Base-by-base conservation (phyloP, 2,113 vertebrate genomes). In the Athene noctua region DNA sequence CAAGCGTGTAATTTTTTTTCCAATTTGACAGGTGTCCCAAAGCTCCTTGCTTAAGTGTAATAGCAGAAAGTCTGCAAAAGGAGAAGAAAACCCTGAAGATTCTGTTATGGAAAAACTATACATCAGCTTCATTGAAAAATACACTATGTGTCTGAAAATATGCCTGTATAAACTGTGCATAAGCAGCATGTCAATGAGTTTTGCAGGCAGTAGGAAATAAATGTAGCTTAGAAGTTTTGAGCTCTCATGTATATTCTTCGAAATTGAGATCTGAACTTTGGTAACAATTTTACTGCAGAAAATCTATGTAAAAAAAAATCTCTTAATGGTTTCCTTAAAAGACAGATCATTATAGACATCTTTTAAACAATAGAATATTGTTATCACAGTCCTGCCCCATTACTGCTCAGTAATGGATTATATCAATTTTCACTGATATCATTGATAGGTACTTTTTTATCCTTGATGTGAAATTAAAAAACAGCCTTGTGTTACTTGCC, bases 361-460 rank as follows among this genome's bases (percentile, higher is more conserved):
- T 90, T 92, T 73, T 51, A 77, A 79, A 86, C 3, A 81, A 26
- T 2, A 44, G 6, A 54, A 17, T 25, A 5, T 16, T 67, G 38
- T 44, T 81, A 17, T 34, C 27, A 40, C 49, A 62, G 8, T 38
- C 17, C 40, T 0, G 3, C 16, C 44, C 6, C 0, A 5, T n/a
- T 82, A 26, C 7, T 83, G 4, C 16, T 86, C 7, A 58, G 34
- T 44, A 86, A 44, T 27, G 22, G 3, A 22, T 62, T 57, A 19
- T 36, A 72, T 47, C 2, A 26, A 16, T 86, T 88, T 86, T 51
- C 8, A 46, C 18, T 1, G 0, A 4, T 44, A 40, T 42, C 57
- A 29, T 18, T 49, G 3, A 47, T 70, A 15, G 12, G 3, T 49
- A 10, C 10, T 6, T 73, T 91, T 72, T 77, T 32, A 51, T 68